Base-by-base conservation (phyloP, 2,797 vertebrate genomes). In the Heteromormyrus szaboi region DNA sequence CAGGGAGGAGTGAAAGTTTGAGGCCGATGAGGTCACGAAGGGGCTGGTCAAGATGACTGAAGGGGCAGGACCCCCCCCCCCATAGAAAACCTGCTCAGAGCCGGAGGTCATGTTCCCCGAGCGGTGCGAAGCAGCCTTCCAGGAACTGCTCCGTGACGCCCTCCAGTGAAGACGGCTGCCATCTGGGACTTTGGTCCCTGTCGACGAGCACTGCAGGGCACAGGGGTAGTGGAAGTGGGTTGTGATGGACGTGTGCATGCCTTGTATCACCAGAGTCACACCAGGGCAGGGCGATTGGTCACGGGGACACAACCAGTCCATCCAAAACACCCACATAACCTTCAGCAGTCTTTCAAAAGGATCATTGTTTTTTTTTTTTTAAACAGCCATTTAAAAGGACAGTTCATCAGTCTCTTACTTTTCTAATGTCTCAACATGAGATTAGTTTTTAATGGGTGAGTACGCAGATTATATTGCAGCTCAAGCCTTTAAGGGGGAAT, bases 161-260 rank as follows among this genome's bases (percentile, higher is more conserved):
- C 91, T 96, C 95, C 33, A 97, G 91, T 29, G 91, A 9, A 87
- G 94, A 92, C 22, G 97, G 97, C 89, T 95, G 96, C 97, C 97
- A 97, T 89, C 91, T 95, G 33, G 97, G 96, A 81, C 90, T 94
- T 0, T 96, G 96, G 93, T 97, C 97, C 94, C 95, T 97, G 93
- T 97, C 97, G 91, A 97, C 93, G 89, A 97, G 91, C 91, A 97
- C 97, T 97, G 93, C 53, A 85, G 92, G 89, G 72, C 88, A 86
- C 92, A 76, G 85, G 46, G 1, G 19, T 17, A 79, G 51, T 14
- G 29, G n/a, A 84, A 29, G 19, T 12, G 46, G 81, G 81, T n/a
- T 6, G 81, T 51, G 19, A 48, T 0, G 19, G 41, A 50, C 56
- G 9, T 86, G 54, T 25, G 29, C 4, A 46, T 11, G n/a, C 56